Base-by-base conservation (phyloP, 37 sponge, comb jelly and placozoan species). In the Mnemiopsis leidyi region DNA sequence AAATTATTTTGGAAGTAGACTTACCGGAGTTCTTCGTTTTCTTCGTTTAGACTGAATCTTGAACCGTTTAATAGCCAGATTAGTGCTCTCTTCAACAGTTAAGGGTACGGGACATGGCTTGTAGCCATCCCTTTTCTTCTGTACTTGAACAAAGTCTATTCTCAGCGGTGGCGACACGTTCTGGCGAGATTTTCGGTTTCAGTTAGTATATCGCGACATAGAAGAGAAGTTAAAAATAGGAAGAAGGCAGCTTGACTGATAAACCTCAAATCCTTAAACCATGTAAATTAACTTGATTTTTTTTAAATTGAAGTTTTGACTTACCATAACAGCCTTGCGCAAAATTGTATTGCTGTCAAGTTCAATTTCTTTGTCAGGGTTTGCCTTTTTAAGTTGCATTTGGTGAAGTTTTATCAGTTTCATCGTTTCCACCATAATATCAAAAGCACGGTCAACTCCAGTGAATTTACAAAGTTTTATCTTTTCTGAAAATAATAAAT, bases 61-160 rank as follows among this genome's bases (percentile, higher is more conserved):
- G 7, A 79, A 35, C 33, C 82, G 35, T 16, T 35, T 32, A 1
- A 35, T 32, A 29, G 82, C 82, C 21, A 79, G 23, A 23, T 32
- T 21, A 35, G 82, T 79, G 82, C 82, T 79, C 37, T 35, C 36
- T 16, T 32, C 37, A 1, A 20, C 32, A 29, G 34, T 79, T 30
- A 79, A 37, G 9, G 82, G 82, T 30, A 79, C 21, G 36, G 82
- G 82, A 33, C 82, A 79, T 16, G 82, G 82, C 37, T 79, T 16
- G 82, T 29, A 79, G 34, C 37, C 37, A 9, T 35, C 82, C 21
- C 28, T 25, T 69, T 5, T 69, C 37, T 2, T 35, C 29, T 7
- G 9, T 1, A 35, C 36, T 35, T 79, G 37, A 34, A 79, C 82
- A 33, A 79, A 79, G 36, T 79, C 82, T 32, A 79, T 79, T 36